Base-by-base conservation (phyloP, 1,140 invertebrate genomes). In the Aphelinus atriplicis region DNA sequence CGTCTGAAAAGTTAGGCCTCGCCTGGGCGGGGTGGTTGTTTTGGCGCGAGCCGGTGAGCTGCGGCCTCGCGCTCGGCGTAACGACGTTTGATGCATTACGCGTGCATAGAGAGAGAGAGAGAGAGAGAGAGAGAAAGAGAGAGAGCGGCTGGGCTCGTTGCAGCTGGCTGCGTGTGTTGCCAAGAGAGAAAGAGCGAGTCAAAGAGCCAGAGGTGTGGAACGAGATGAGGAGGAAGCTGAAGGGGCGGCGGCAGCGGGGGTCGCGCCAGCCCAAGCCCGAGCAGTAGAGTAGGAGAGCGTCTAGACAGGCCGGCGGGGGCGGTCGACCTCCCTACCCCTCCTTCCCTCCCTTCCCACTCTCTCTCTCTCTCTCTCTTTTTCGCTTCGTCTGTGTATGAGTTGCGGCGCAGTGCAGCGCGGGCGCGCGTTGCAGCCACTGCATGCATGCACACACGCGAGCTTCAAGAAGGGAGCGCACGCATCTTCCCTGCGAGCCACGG, bases 201-300 rank as follows among this genome's bases (percentile, higher is more conserved):
- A 83, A 86, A 84, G 82, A 80, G 83, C 73, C 70, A 78, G 79
- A 81, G 78, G 83, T 83, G 79, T 80, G 77, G 79, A 78, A 78
- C 68, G 73, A 77, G 76, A 67, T 61, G 71, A 73, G 71, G 67
- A 73, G 76, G 64, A 70, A 69, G 71, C 66, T 71, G 74, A 79
- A 74, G 71, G 74, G 72, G 76, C 74, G 63, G 78, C 48, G 26
- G 26, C 26, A 75, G 76, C 63, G 58, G 73, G 78, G 75, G 77
- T 60, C 79, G 10, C 67, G 65, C 65, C 46, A 56, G 71, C 46
- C 62, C 81, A 76, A 79, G 81, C 83, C 81, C 81, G 81, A 84
- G 80, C 79, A 85, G 84, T 83, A 83, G 82, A 85, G 84, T 85
- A 84, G 81, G 83, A 85, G 81, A 83, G 80, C 81, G 85, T 86